phyloP scores from a whole-genome alignment of 2,888 invertebrate species.

The Andrena trimmerana region DNA sequence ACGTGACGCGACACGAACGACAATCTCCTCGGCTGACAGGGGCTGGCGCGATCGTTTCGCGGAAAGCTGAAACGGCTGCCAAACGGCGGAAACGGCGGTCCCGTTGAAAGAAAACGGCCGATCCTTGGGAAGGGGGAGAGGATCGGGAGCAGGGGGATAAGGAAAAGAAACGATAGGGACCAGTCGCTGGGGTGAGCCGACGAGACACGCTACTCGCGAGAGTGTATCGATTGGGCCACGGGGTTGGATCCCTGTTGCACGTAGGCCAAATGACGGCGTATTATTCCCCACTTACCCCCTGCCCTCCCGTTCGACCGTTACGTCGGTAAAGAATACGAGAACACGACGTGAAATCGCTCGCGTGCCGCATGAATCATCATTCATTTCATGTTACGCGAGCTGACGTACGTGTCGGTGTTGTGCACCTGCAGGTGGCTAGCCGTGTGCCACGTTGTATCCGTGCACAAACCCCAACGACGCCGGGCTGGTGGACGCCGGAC shows the following conservation, averaged over 20 bases:
- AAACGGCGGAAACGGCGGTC: not conserved
- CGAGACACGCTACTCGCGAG: conserved; percentile 65
- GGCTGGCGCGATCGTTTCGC: conserved; percentile 25
- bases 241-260: conserved; percentile 78
- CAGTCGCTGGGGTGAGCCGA: conserved; percentile 2
- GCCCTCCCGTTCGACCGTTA: conserved; percentile 45
- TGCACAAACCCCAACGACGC: conserved; percentile 58
- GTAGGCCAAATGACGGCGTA: conserved; percentile 80
- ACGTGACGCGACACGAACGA: conserved; percentile 52
- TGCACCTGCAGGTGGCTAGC: conserved; percentile 64
- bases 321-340: conserved; percentile 75
- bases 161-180: conserved; percentile 26
- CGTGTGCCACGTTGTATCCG: conserved; percentile 30
- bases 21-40: conserved; percentile 14
- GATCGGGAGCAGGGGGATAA: conserved; percentile 3
- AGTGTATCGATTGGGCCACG: conserved; percentile 69
- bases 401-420: conserved; percentile 66
- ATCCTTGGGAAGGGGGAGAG: conserved; percentile 10
- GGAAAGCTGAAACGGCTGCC: not conserved
- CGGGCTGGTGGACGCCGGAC: conserved; percentile 70
- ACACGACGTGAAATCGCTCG: conserved; percentile 80
- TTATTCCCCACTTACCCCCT: conserved; percentile 80
- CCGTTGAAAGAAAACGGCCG: conserved; percentile 20
- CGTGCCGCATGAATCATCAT: conserved; percentile 84
- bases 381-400: conserved; percentile 80